These are phyloP conservation scores for Garra rufa DNA, from an alignment of 2,113 vertebrate genomes.

Conservation along the genomic window DNA sequence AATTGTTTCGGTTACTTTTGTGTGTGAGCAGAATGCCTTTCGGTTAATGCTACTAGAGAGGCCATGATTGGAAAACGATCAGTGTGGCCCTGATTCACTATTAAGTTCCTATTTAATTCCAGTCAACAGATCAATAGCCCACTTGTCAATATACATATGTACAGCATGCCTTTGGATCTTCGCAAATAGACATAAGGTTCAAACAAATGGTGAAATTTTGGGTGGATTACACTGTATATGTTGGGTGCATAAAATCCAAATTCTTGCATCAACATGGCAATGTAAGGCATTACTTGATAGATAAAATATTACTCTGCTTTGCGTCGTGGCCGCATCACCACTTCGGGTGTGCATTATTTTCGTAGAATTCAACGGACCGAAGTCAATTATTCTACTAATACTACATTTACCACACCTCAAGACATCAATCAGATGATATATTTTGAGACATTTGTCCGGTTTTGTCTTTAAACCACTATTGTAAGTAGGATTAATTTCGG, in stretches of 20 bases:
- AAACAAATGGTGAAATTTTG: background rate
- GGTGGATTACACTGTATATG: background rate
- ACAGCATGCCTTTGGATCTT: background rate
- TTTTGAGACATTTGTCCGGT: too few species aligned
- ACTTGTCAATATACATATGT: background rate
- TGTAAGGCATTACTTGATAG: background rate
- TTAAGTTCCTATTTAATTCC: constrained; percentile 49
- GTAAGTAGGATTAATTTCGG: too few species aligned
- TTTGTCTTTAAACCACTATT: too few species aligned
- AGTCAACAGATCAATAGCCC: constrained; percentile 42
- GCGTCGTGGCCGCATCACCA: too few species aligned
- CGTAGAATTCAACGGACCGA: too few species aligned
- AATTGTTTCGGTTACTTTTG: constrained; percentile 72
- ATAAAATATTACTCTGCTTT: too few species aligned
- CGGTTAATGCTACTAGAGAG: constrained; percentile 54
- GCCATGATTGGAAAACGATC: constrained; percentile 63
- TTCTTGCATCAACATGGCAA: background rate
- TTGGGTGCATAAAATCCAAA: background rate
- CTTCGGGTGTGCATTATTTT: too few species aligned
- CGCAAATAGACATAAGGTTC: background rate
- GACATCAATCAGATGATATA: too few species aligned
- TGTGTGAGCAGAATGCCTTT: constrained; percentile 46
- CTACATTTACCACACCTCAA: too few species aligned
- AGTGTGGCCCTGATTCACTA: constrained; percentile 40
- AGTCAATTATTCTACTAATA: too few species aligned